phyloP scores from a whole-genome alignment of 2,113 vertebrate species.

The Morone chrysops region DNA sequence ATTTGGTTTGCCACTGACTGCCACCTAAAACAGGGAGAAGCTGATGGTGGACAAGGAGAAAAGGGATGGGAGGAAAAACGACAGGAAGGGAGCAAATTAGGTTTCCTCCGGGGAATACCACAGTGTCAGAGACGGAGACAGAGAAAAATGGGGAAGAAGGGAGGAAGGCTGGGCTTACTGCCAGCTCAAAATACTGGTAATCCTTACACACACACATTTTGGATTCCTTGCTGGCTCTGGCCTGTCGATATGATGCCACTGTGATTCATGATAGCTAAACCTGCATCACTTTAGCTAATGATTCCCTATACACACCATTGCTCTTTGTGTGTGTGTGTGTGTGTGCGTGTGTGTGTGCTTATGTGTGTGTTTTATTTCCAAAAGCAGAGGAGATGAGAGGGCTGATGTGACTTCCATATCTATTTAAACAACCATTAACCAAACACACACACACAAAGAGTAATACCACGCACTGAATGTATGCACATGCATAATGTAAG shows the following conservation, averaged over 20 bases:
- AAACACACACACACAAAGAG: conserved; percentile 47
- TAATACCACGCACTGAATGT: conserved; percentile 48
- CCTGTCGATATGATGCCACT: conserved; percentile 82
- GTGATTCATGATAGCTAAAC: conserved; percentile 83
- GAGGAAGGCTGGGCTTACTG: conserved; percentile 66
- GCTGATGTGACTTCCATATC: conserved; percentile 75
- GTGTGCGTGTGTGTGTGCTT: conserved; percentile 11
- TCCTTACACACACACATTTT: conserved; percentile 65
- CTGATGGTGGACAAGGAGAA: conserved; percentile 36
- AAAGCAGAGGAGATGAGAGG: conserved; percentile 63
- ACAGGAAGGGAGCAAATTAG: conserved; percentile 57
- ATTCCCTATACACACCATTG: conserved; percentile 76
- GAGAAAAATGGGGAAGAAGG: conserved; percentile 64
- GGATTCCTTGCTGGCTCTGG: conserved; percentile 73
- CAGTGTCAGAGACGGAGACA: conserved; percentile 62
- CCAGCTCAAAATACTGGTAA: conserved; percentile 78
- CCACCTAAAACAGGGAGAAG: conserved; percentile 38
- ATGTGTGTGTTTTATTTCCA: conserved; percentile 30
- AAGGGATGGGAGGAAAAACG: conserved; percentile 4
- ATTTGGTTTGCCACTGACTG: conserved; percentile 27
- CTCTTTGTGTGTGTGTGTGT: conserved; percentile 32
- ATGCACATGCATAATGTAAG: conserved; percentile 75
- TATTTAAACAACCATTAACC: conserved; percentile 78
- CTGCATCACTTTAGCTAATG: conserved; percentile 84
- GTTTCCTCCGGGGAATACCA: conserved; percentile 64